A percentile compares a stretch with the other conserved stretches of the same genome.
These are phyloP conservation scores for Brenthis hecate DNA, from an alignment of 2,888 invertebrate genomes.

Conservation along the genomic window DNA sequence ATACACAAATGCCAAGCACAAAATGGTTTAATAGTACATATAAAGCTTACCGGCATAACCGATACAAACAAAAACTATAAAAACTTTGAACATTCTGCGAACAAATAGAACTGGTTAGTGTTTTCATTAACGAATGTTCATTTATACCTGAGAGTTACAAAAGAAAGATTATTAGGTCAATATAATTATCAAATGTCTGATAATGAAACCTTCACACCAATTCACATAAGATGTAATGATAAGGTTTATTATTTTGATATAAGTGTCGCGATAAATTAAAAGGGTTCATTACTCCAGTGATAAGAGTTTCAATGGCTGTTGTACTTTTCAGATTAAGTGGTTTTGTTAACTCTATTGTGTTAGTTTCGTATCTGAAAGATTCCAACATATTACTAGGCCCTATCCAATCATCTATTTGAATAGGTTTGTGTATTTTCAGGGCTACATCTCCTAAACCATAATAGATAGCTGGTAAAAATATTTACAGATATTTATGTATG, in stretches of 20 bases:
- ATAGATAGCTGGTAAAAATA: too few relatives aligned
- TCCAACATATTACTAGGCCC: too few relatives aligned
- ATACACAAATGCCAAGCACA: background rate
- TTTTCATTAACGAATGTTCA: constrained; percentile 42
- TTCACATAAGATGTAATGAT: constrained; percentile 42
- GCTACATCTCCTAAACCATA: too few relatives aligned
- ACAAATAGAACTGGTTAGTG: constrained; percentile 41
- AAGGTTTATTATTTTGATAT: constrained; percentile 28
- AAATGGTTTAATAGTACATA: background rate
- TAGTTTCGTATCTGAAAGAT: background rate
- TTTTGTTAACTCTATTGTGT: background rate
- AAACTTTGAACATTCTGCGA: constrained; percentile 52
- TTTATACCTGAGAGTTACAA: constrained; percentile 65
- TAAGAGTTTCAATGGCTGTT: constrained; percentile 6
- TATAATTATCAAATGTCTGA: constrained; percentile 62
- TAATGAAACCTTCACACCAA: constrained; percentile 69
- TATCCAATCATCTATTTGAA: too few relatives aligned
- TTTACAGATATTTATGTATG: too few relatives aligned
- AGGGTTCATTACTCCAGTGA: constrained; percentile 22
- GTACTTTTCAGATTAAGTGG: background rate
- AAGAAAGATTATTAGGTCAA: constrained; percentile 67
- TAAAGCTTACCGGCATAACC: constrained; percentile 49
- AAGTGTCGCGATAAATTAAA: background rate
- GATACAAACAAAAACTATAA: constrained; percentile 47
- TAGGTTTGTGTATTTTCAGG: too few relatives aligned